Base-by-base conservation (phyloP, 2,888 invertebrate genomes). In the Spilarctia lutea region DNA sequence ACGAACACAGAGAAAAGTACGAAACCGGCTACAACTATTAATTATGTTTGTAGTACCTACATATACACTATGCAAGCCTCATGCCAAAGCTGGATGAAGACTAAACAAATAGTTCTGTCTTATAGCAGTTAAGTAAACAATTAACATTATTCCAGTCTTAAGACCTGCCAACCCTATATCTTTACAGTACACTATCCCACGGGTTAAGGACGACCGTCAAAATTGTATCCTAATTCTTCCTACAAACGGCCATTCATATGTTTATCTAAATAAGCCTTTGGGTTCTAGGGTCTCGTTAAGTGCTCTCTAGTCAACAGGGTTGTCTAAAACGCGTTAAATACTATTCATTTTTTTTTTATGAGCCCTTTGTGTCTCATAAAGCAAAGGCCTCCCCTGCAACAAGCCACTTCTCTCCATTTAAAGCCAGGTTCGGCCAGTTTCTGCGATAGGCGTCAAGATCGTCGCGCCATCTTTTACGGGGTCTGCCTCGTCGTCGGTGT, bases 201-300 rank as follows among this genome's bases (percentile, higher is more conserved):
- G 82, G 81, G 80, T 84, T 85, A 84, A 77, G 76, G 84, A 45
- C 45, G n/a, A 42, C 77, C 69, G 65, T 80, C 80, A 84, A 84
- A 83, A 83, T 81, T 79, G 83, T 84, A 83, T 79, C 80, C 84
- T 85, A 85, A 85, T 85, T 85, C 84, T 79, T 79, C 71, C 35
- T 68, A 77, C 73, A 83, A 81, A 80, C 78, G 79, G 66, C 77
- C 78, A 83, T 84, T 85, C 85, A 83, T 84, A 85, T 79, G 80
- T 84, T 84, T 84, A 85, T 85, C 85, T 84, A 84, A 85, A 85
- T 85, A 85, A 77, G 75, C 77, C 71, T 73, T 33, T 63, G 76
- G 81, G 80, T 75, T 76, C 66, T 67, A 7, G 71, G 84, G 83
- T 77, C 78, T 73, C 82, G 78, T 72, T 85, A 79, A 85, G 84